A percentile compares a stretch with the other conserved stretches of the same genome.
phyloP scores from a whole-genome alignment of 2,888 invertebrate species.

The Gastracanthus pulcherrimus region DNA sequence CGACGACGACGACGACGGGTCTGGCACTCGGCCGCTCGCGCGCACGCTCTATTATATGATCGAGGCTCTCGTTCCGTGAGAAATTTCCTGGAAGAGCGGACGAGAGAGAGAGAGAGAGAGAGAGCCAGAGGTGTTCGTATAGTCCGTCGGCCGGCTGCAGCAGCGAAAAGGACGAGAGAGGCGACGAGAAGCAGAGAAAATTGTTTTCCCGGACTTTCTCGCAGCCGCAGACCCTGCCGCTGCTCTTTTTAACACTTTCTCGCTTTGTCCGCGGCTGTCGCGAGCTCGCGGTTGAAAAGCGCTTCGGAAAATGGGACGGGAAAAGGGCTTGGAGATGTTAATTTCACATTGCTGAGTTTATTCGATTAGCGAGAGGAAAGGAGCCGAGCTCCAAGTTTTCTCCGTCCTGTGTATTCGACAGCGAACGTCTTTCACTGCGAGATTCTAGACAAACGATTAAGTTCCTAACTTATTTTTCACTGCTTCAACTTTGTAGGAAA shows the following conservation, averaged over 20 bases:
- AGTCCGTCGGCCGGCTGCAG: constrained; percentile 11
- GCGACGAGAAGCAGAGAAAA: constrained; percentile 22
- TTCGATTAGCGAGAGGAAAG: constrained; percentile 57
- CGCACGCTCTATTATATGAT: constrained; percentile 44
- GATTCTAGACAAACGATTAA: constrained; percentile 31
- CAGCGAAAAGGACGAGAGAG: background rate
- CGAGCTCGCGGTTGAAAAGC: background rate
- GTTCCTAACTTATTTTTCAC: constrained; percentile 20
- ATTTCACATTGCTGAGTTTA: constrained; percentile 60
- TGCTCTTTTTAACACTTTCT: constrained; percentile 27
- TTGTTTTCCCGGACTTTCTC: constrained; percentile 42
- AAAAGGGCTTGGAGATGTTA: constrained; percentile 56
- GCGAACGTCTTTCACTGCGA: background rate
- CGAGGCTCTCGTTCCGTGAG: constrained; percentile 43
- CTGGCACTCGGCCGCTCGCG: too few species aligned
- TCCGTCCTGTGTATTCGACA: background rate
- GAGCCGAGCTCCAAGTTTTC: background rate
- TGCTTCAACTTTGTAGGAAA: background rate
- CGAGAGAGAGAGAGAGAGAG: too few species aligned
- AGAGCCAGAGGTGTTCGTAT: background rate
- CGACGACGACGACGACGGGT: too few species aligned
- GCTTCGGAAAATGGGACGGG: background rate
- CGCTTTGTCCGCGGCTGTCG: constrained; percentile 3
- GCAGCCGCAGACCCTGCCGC: too few species aligned
- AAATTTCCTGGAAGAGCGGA: constrained; percentile 45